phyloP scores from a whole-genome alignment of 2,888 invertebrate species.

The Drosophila lutescens region DNA sequence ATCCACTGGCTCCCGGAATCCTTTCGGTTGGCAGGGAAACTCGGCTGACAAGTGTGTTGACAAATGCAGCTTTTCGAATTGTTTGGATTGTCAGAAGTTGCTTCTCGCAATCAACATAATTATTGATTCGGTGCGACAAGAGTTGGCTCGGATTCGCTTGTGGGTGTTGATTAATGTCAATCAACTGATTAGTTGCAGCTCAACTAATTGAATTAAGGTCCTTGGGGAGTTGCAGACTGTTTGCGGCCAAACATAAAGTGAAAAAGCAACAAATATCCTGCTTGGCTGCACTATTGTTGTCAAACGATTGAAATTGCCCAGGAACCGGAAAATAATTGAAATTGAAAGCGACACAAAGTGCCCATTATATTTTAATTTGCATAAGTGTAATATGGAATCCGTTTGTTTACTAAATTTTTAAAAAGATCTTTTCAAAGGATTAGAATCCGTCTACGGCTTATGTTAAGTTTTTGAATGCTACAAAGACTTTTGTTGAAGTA shows the following conservation, averaged over 20 bases:
- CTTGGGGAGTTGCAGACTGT: slow-evolving; percentile 1
- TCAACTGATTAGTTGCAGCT: slow-evolving; percentile 62
- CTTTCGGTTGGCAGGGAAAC: slow-evolving; percentile 16
- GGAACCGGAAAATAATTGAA: slow-evolving; percentile 23
- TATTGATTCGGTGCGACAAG: slow-evolving; percentile 57
- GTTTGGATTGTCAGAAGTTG: slow-evolving; percentile 38
- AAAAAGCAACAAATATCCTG: slow-evolving; percentile 1
- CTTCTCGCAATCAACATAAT: slow-evolving; percentile 60
- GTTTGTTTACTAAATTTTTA: not conserved
- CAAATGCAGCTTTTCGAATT: slow-evolving; percentile 39
- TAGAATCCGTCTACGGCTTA: too few species aligned
- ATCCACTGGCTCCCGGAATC: not conserved
- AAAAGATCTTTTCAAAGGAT: not conserved
- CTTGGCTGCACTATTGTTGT: slow-evolving; percentile 5
- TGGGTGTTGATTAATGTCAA: slow-evolving; percentile 64
- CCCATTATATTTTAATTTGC: not conserved
- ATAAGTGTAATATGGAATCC: not conserved
- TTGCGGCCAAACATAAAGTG: not conserved
- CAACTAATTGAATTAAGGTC: slow-evolving; percentile 31
- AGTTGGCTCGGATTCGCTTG: slow-evolving; percentile 35
- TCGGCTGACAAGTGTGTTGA: slow-evolving; percentile 50
- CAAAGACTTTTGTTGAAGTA: too few species aligned
- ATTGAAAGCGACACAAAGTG: slow-evolving; percentile 1
- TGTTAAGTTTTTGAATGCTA: too few species aligned
- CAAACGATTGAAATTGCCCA: slow-evolving; percentile 5